Evolutionary conservation across 2,888 invertebrate species (phyloP).

Genomic region (Ariolimax columbianus): DNA sequence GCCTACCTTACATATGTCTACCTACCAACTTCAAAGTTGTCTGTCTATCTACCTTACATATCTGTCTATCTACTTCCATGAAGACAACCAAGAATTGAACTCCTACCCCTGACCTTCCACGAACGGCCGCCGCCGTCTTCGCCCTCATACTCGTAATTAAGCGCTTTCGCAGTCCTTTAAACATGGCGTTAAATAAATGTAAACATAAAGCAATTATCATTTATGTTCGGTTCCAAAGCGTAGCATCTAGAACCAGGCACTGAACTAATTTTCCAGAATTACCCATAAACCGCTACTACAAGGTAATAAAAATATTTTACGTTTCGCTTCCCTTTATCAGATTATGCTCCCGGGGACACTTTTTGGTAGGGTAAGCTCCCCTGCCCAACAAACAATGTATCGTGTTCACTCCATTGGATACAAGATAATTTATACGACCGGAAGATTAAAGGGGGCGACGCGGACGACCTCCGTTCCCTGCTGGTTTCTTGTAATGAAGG

Average conservation of each 20-base stretch:
- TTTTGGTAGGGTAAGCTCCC: not conserved
- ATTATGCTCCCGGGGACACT: not conserved
- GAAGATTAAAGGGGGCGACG: not conserved
- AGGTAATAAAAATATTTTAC: not conserved
- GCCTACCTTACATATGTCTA: too few species aligned
- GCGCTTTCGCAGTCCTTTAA: not conserved
- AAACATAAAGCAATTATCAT: slow-evolving; percentile 1
- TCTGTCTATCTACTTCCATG: too few species aligned
- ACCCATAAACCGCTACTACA: not conserved
- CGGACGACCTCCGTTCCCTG: not conserved
- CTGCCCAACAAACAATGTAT: slow-evolving; percentile 24
- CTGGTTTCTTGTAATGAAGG: slow-evolving; percentile 21
- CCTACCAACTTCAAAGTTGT: too few species aligned
- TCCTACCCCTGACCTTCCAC: not conserved
- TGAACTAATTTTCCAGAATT: not conserved
- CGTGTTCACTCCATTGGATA: not conserved
- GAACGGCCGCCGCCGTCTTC: not conserved
- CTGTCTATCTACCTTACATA: too few species aligned
- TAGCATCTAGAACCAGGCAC: not conserved
- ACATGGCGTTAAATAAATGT: slow-evolving; percentile 9
- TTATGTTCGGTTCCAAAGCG: slow-evolving; percentile 2
- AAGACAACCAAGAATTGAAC: too few species aligned
- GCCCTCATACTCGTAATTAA: slow-evolving; percentile 1
- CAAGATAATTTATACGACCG: slow-evolving; percentile 1
- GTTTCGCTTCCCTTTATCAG: not conserved